Conservation (phyloP, 2,888 invertebrate species). For the Atherix ibis region DNA sequence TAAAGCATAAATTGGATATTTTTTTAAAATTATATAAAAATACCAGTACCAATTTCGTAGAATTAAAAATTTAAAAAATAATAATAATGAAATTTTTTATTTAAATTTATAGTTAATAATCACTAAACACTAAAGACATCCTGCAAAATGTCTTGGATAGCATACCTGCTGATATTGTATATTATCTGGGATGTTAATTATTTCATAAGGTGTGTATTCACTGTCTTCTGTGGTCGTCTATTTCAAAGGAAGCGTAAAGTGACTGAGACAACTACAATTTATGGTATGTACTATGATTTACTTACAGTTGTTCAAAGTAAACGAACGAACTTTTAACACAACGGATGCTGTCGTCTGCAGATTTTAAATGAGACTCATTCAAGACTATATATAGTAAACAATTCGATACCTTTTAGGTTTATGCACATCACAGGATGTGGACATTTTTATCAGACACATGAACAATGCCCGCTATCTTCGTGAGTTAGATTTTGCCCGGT, state of each 20-base stretch:
- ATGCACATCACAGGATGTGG: constrained; percentile 72
- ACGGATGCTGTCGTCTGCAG: too few species aligned
- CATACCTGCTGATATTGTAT: constrained; percentile 39
- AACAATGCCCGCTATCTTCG: constrained; percentile 80
- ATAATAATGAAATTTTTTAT: too few species aligned
- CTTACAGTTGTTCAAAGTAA: not conserved
- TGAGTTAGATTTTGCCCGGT: constrained; percentile 74
- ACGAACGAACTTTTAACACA: too few species aligned
- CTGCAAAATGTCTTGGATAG: too few species aligned
- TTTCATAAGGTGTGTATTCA: constrained; percentile 54
- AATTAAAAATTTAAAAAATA: too few species aligned
- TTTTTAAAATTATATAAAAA: too few species aligned
- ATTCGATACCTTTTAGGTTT: constrained; percentile 50
- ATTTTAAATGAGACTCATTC: too few species aligned
- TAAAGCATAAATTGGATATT: too few species aligned
- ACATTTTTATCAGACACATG: constrained; percentile 75
- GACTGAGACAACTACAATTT: constrained; percentile 54
- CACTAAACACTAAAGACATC: too few species aligned
- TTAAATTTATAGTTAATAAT: too few species aligned
- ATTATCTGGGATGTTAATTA: constrained; percentile 67
- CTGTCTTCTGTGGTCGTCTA: constrained; percentile 49
- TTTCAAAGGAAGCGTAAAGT: constrained; percentile 54
- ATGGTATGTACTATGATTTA: constrained; percentile 40
- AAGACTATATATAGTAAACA: too few species aligned
- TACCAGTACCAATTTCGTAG: too few species aligned